Conservation (phyloP, 2,888 invertebrate species). For the Cantharis flavilabris region DNA sequence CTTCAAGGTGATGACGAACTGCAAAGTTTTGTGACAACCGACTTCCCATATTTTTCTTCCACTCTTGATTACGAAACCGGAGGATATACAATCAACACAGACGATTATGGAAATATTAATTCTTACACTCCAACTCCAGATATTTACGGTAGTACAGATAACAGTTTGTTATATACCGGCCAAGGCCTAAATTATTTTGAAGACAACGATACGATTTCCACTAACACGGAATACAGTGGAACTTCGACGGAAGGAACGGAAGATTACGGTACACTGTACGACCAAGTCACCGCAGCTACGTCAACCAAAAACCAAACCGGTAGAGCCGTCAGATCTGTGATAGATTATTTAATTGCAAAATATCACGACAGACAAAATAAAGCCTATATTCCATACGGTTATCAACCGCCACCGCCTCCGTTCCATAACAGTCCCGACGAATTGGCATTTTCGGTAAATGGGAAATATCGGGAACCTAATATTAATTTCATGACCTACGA, state of each 20-base stretch:
- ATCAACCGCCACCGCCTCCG: slow-evolving; percentile 39
- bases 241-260: background rate
- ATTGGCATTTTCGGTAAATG: slow-evolving; percentile 53
- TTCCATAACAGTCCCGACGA: background rate
- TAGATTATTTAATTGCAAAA: slow-evolving; percentile 51
- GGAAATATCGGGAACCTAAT: slow-evolving; percentile 55
- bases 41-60: background rate
- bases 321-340: slow-evolving; percentile 43
- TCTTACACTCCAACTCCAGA: background rate
- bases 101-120: background rate
- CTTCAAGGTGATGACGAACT: background rate
- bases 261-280: background rate
- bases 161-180: background rate
- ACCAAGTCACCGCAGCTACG: background rate
- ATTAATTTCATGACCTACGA: slow-evolving; percentile 77
- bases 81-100: background rate
- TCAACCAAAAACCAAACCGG: background rate
- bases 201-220: background rate
- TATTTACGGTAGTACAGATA: background rate
- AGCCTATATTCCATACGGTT: slow-evolving; percentile 7
- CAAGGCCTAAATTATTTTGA: background rate
- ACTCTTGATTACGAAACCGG: background rate
- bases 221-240: background rate
- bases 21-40: background rate
- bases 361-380: slow-evolving; percentile 34